Base-by-base conservation (phyloP, 2,113 vertebrate species). In the Serinus canaria region DNA sequence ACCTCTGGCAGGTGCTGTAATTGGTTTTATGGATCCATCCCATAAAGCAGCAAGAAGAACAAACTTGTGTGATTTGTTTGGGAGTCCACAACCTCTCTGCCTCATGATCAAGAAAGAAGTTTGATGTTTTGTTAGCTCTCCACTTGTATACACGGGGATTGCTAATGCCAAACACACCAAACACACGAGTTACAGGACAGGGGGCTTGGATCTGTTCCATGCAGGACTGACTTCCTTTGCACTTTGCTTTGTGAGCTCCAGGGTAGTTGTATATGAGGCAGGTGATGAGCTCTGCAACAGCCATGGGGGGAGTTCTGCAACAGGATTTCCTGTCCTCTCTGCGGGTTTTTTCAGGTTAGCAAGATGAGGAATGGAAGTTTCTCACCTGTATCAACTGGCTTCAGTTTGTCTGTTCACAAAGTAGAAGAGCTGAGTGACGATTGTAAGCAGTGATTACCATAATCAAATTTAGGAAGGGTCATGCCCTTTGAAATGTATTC, bases 201-300 rank as follows among this genome's bases (percentile, higher is more conserved):
- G 2, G 46, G 20, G 8, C 66, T 80, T 49, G 55, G 21, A 27
- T 62, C 39, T 62, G 30, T 3, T 9, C 53, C 0, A 0, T 39
- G 31, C 55, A 70, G 39, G 43, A 33, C 35, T 15, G 43, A 33
- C 35, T 15, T 55, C 5, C 5, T 55, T 37, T 55, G 37, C 30
- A 52, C 7, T 64, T 67, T 60, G 35, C 59, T 94, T 68, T 86
- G 49, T 43, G 23, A 0, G 1, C 64, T 86, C 28, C 28, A 6
- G 28, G 30, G 23, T 25, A 59, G 23, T 15, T 47, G 28, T 1
- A 1, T 44, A 16, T 20, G 47, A 58, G 30, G 11, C 0, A 0
- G 7, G 17, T 69, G 37, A 5, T 64, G 67, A 74, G 13, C 30
- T 63, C 47, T 78, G 31, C 41, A 46, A 37, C 8, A 50, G 31